These are phyloP conservation scores for Myioborus melanocephalus DNA, from an alignment of 2,797 vertebrate genomes.

Conservation along the genomic window DNA sequence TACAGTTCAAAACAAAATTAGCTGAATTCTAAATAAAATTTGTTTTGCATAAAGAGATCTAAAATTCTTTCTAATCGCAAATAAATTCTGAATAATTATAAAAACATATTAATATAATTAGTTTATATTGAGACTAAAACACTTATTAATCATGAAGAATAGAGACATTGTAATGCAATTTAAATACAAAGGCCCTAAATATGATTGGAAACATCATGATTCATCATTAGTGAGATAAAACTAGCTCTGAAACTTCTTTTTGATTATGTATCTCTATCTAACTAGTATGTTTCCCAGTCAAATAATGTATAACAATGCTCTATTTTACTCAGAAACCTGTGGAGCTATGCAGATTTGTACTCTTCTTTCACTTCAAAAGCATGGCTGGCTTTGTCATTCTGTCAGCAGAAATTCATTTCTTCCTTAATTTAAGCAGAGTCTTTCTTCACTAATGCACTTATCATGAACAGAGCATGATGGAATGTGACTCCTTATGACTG, in stretches of 20 bases:
- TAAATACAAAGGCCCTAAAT: not conserved
- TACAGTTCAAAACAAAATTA: not conserved
- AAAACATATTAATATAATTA: not conserved
- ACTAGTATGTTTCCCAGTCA: not conserved
- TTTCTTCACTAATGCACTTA: not conserved
- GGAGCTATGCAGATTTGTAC: not conserved
- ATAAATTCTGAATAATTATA: not conserved
- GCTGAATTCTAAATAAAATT: not conserved
- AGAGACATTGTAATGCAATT: not conserved
- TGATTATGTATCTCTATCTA: not conserved
- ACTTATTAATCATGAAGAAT: conserved; percentile 11
- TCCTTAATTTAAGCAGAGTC: not conserved
- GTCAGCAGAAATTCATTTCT: not conserved
- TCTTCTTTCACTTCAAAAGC: not conserved
- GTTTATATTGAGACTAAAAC: not conserved
- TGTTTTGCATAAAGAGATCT: not conserved
- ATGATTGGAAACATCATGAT: not conserved
- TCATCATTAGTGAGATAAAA: not conserved
- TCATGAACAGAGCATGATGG: not conserved
- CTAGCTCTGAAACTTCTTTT: not conserved
- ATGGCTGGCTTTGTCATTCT: not conserved
- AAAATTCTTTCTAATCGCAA: not conserved
- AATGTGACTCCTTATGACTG: not conserved
- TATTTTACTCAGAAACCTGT: not conserved
- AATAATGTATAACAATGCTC: not conserved